These are phyloP conservation scores for Drosophila antonietae DNA, from an alignment of 2,888 invertebrate genomes.

Conservation along the genomic window DNA sequence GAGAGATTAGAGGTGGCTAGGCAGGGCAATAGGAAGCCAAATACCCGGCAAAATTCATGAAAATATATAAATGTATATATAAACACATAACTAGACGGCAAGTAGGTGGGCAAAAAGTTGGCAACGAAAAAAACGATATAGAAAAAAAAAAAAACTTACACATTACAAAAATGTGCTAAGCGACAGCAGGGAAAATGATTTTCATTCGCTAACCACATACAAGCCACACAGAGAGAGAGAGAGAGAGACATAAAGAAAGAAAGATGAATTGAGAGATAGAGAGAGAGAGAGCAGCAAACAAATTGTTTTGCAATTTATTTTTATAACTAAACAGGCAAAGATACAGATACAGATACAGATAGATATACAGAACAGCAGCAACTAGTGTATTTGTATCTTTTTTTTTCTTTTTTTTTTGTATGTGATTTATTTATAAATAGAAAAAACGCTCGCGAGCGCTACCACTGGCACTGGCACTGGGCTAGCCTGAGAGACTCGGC, in stretches of 20 bases:
- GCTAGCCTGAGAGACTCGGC: conserved; percentile 30
- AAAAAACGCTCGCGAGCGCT: conserved; percentile 47
- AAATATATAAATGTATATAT: conserved; percentile 3
- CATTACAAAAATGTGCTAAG: conserved; percentile 59
- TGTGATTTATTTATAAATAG: conserved; percentile 71
- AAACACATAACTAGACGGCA: conserved; percentile 16
- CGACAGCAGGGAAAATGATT: conserved; percentile 67
- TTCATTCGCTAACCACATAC: conserved; percentile 52
- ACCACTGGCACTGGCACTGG: conserved; percentile 26
- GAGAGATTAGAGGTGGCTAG: conserved; percentile 10
- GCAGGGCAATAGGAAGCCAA: conserved; percentile 40
- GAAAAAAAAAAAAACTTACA: background rate
- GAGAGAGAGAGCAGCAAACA: conserved; percentile 49
- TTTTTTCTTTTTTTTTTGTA: conserved; percentile 25
- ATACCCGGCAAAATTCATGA: conserved; percentile 17
- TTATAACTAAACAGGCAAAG: conserved; percentile 64
- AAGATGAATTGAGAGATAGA: conserved; percentile 2
- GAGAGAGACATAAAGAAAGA: background rate
- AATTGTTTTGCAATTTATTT: conserved; percentile 75
- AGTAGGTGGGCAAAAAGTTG: conserved; percentile 38
- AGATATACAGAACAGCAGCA: conserved; percentile 36
- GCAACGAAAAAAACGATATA: conserved; percentile 33
- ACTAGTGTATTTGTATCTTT: conserved; percentile 37
- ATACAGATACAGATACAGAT: conserved; percentile 51
- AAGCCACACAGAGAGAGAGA: conserved; percentile 19